Evolutionary conservation across 2,113 vertebrate genomes (phyloP).

Genomic region (Herpetotheres cachinnans): DNA sequence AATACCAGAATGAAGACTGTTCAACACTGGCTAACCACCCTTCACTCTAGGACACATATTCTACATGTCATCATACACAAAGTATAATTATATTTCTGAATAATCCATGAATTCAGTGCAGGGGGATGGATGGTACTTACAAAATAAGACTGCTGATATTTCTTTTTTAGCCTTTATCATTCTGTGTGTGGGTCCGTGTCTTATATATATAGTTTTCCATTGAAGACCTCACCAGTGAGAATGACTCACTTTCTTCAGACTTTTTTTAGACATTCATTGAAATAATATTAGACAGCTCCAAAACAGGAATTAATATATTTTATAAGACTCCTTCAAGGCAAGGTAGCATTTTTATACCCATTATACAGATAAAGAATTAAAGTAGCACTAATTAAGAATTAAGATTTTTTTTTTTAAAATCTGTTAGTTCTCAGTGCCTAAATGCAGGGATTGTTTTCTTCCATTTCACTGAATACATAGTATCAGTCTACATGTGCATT

Average conservation of each 20-base stretch:
- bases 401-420: neutral
- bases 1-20: neutral
- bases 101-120: neutral
- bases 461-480: neutral
- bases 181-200: neutral
- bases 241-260: conserved; percentile 37
- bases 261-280: conserved; percentile 18
- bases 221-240: conserved; percentile 33
- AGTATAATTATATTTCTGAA: conserved; percentile 5
- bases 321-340: neutral
- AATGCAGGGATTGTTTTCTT: neutral
- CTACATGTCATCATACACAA: neutral
- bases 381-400: neutral
- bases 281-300: conserved; percentile 28
- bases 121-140: neutral
- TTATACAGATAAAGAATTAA: neutral
- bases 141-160: conserved; percentile 1
- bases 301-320: neutral
- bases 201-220: conserved; percentile 37
- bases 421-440: neutral
- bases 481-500: neutral
- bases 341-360: neutral
- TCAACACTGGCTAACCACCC: neutral
- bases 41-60: neutral
- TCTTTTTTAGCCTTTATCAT: conserved; percentile 14